A percentile compares a stretch with the other conserved stretches of the same genome.
phyloP scores from a whole-genome alignment of 2,113 vertebrate species.

The Notothenia coriiceps region DNA sequence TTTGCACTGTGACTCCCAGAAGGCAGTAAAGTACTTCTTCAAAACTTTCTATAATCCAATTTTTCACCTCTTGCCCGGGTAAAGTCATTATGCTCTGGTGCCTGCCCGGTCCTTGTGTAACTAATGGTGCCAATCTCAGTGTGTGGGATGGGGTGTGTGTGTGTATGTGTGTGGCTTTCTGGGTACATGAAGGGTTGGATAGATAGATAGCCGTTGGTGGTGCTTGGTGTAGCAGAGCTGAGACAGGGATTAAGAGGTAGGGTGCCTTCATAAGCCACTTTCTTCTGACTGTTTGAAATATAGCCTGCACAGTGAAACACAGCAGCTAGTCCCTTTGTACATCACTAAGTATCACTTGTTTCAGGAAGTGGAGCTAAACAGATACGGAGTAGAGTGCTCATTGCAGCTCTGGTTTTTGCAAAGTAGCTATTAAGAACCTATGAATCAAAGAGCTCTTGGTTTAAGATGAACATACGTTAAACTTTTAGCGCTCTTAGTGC shows the following conservation, averaged over 20 bases:
- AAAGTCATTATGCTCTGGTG: conserved; percentile 61
- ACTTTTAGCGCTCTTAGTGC: conserved; percentile 12
- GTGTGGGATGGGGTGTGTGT: conserved; percentile 5
- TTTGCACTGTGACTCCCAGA: conserved; percentile 56
- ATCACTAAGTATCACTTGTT: conserved; percentile 31
- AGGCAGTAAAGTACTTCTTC: conserved; percentile 60
- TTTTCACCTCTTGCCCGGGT: conserved; percentile 66
- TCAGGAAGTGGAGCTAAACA: conserved; percentile 19
- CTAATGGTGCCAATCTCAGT: conserved; percentile 65
- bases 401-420: neutral
- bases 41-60: conserved; percentile 64
- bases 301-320: conserved; percentile 32
- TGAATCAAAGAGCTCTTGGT: conserved; percentile 34
- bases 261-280: conserved; percentile 60
- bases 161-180: conserved; percentile 35
- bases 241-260: conserved; percentile 67
- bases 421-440: conserved; percentile 20
- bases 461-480: conserved; percentile 43
- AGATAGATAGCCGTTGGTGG: conserved; percentile 67
- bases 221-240: conserved; percentile 51
- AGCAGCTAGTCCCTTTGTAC: conserved; percentile 21
- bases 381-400: neutral
- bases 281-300: conserved; percentile 65
- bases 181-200: conserved; percentile 49
- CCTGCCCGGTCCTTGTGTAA: conserved; percentile 62